A percentile compares a stretch with the other conserved stretches of the same genome.
phyloP scores from a whole-genome alignment of 2,113 vertebrate species.

The Paraplagusia blochii region DNA sequence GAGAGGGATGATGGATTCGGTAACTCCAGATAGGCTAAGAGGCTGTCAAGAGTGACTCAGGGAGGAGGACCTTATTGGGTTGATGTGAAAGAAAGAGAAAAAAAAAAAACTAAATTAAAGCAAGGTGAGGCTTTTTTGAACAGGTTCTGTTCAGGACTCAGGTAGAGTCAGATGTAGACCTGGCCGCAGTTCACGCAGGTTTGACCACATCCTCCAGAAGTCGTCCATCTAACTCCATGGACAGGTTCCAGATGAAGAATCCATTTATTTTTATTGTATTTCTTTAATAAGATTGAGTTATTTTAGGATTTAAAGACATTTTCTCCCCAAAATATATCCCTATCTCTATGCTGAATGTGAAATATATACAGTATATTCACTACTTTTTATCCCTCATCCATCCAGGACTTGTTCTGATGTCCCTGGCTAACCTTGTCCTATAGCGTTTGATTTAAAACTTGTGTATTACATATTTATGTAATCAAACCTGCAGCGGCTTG shows the following conservation, averaged over 20 bases:
- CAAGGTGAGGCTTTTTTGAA: conserved; percentile 1
- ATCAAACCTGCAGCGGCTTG: too few species aligned
- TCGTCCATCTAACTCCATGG: conserved; percentile 33
- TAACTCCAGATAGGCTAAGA: conserved; percentile 51
- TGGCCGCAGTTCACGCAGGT: conserved; percentile 36
- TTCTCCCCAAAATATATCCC: conserved; percentile 8
- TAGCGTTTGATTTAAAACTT: too few species aligned
- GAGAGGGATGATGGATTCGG: conserved; percentile 73
- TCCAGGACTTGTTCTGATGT: too few species aligned
- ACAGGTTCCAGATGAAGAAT: conserved; percentile 27
- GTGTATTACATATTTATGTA: too few species aligned
- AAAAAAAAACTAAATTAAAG: neutral
- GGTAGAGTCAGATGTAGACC: conserved; percentile 33
- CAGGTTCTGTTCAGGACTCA: conserved; percentile 16
- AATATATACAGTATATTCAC: too few species aligned
- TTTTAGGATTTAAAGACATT: neutral
- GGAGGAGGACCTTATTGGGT: conserved; percentile 24
- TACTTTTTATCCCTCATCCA: too few species aligned
- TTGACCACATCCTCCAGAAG: conserved; percentile 36
- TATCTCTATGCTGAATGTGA: too few species aligned
- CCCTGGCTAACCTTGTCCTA: too few species aligned
- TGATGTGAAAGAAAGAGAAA: conserved; percentile 1
- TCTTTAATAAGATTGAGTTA: conserved; percentile 5
- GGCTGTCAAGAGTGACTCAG: conserved; percentile 46
- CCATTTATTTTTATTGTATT: conserved; percentile 21